Conservation (phyloP, 2,888 invertebrate genomes). For the Vesta saturnalis region DNA sequence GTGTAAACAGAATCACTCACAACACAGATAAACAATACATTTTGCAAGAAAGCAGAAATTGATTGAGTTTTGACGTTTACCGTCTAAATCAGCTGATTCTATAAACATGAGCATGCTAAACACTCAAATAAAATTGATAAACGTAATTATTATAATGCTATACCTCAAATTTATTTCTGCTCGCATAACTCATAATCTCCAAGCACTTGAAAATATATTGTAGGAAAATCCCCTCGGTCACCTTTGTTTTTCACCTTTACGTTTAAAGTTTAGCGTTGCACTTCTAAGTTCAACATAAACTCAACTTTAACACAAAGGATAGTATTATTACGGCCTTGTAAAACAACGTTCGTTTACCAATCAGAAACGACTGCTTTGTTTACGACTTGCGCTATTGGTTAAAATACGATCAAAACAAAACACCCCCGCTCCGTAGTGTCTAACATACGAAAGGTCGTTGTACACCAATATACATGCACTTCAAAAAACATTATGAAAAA, state of each 20-base stretch:
- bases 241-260: slow-evolving; percentile 29
- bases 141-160: slow-evolving; percentile 29
- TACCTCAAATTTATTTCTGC: slow-evolving; percentile 74
- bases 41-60: slow-evolving; percentile 19
- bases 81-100: slow-evolving; percentile 69
- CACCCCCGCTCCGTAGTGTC: slow-evolving; percentile 48
- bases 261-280: slow-evolving; percentile 23
- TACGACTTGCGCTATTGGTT: slow-evolving; percentile 53
- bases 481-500: slow-evolving; percentile 40
- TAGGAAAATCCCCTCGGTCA: slow-evolving; percentile 36
- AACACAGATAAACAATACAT: background rate
- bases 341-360: slow-evolving; percentile 47
- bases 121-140: slow-evolving; percentile 29
- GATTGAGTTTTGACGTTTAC: slow-evolving; percentile 55
- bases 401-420: slow-evolving; percentile 54
- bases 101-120: slow-evolving; percentile 52
- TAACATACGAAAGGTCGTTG: slow-evolving; percentile 53
- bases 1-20: background rate
- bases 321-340: slow-evolving; percentile 49
- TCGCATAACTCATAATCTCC: slow-evolving; percentile 69
- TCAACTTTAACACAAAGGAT: slow-evolving; percentile 43
- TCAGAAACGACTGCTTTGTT: slow-evolving; percentile 53
- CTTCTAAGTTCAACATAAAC: slow-evolving; percentile 13
- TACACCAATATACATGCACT: slow-evolving; percentile 46
- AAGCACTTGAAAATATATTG: slow-evolving; percentile 42